Evolutionary conservation across 2,113 vertebrate species (phyloP).

Genomic region (Cacatua alba): DNA sequence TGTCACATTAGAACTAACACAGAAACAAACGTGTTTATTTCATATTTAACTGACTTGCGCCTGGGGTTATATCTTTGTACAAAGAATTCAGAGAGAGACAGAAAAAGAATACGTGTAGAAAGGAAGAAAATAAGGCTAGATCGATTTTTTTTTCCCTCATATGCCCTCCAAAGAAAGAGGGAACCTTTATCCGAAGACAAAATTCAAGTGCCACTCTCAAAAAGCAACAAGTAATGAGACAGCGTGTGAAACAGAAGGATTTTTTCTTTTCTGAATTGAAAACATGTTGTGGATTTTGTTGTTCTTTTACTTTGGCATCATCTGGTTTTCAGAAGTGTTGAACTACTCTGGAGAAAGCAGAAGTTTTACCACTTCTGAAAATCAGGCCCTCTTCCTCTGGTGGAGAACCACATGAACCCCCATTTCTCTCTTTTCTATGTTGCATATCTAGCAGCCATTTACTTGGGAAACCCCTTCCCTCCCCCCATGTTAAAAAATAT

Average conservation of each 20-base stretch:
- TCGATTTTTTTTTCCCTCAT: conserved; percentile 4
- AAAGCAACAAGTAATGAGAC: conserved; percentile 38
- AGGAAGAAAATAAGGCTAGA: conserved; percentile 68
- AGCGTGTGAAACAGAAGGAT: conserved; percentile 10
- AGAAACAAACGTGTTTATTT: conserved; percentile 70
- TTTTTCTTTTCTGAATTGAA: not conserved
- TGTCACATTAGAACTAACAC: conserved; percentile 63
- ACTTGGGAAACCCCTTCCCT: conserved; percentile 38
- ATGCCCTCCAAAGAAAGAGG: conserved; percentile 34
- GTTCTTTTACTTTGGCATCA: conserved; percentile 27
- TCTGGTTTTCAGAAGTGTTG: conserved; percentile 53
- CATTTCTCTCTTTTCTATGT: conserved; percentile 47
- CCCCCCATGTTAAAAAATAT: conserved; percentile 53
- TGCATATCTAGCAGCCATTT: conserved; percentile 65
- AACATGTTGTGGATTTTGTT: not conserved
- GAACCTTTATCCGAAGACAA: conserved; percentile 42
- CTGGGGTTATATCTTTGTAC: conserved; percentile 67
- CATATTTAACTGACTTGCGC: conserved; percentile 71
- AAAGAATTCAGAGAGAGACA: conserved; percentile 59
- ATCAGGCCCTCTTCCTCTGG: conserved; percentile 1
- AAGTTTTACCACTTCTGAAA: conserved; percentile 32
- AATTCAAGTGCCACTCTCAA: conserved; percentile 47
- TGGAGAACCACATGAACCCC: not conserved
- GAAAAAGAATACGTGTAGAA: conserved; percentile 22
- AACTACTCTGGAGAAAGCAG: not conserved